These are phyloP conservation scores for Drosophila guanche DNA, from an alignment of 1,140 invertebrate species.

Conservation along the genomic window DNA sequence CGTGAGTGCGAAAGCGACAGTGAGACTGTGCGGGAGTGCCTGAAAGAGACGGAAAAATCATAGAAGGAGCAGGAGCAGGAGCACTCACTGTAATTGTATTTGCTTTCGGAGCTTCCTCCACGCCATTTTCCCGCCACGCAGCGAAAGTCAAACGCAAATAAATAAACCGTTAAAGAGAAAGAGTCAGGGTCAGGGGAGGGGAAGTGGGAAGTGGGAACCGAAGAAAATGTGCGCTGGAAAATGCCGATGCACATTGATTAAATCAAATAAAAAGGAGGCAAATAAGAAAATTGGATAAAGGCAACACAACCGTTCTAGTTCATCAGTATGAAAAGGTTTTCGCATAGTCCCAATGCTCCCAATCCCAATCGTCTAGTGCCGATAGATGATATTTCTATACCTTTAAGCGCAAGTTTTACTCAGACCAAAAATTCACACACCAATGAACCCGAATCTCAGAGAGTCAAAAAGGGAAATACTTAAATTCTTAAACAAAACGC, in stretches of 20 bases:
- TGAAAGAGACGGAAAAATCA: neutral
- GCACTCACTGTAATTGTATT: conserved; percentile 79
- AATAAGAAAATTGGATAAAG: conserved; percentile 72
- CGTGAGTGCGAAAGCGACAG: neutral
- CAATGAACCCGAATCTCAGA: no score
- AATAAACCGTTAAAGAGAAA: conserved; percentile 67
- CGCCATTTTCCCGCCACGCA: conserved; percentile 58
- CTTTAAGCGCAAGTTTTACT: no score
- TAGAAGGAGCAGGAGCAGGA: conserved; percentile 33
- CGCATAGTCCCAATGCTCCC: no score
- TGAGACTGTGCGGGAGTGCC: neutral
- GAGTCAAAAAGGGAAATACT: no score
- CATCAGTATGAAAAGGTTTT: conserved; percentile 31
- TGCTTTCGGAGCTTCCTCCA: conserved; percentile 73
- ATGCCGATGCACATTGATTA: conserved; percentile 63
- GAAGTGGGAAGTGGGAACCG: neutral
- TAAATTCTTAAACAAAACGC: neutral
- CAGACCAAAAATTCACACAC: no score
- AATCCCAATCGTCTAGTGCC: no score
- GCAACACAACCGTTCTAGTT: conserved; percentile 32
- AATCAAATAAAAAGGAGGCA: conserved; percentile 71
- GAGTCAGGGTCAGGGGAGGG: conserved; percentile 6
- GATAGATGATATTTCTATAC: no score
- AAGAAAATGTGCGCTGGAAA: conserved; percentile 36
- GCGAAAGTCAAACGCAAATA: conserved; percentile 75